Base-by-base conservation (phyloP, 2,113 vertebrate species). In the Neopipo cinnamomea region DNA sequence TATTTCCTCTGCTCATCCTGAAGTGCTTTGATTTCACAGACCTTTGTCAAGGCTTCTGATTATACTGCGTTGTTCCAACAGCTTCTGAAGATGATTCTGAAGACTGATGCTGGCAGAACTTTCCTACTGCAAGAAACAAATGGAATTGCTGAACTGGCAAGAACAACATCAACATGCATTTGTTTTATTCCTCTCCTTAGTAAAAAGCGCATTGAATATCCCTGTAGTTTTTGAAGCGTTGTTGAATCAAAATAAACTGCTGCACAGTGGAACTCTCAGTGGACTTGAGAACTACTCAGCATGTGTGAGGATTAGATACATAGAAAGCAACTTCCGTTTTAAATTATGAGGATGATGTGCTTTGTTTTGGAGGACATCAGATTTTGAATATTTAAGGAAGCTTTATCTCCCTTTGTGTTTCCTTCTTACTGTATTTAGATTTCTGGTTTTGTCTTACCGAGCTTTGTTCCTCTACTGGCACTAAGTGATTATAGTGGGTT, bases 41-140 rank as follows among this genome's bases (percentile, higher is more conserved):
- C 46, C 41, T 85, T 80, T 78, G 33, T 65, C 50, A 76, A 55
- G 56, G 28, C 31, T 89, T 94, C 92, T 98, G 88, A 98, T 95
- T 81, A 85, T 91, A 74, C 52, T 96, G 33, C 97, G 81, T 97
- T 97, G 41, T 94, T 92, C 97, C 96, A 95, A 91, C 98, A 99
- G 99, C 97, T 97, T 98, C 98, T 61, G 98, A 98, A 50, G 98
- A 98, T 55, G 99, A 99, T 92, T 99, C 98, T 22, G 98, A 99
- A 95, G 97, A 97, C 72, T 94, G 98, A 99, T 81, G 91, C 93
- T 95, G 97, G 47, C 94, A 97, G 98, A 89, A 97, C 98, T n/a
- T 97, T 98, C 22, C 46, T 88, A 80, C 75, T 87, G 84, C 83
- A 70, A 94, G 94, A 96, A 71, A 94, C 70, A 85, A 91, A 88